These are phyloP conservation scores for Octodon degus DNA, from an alignment of 2,113 vertebrate species.

Conservation along the genomic window DNA sequence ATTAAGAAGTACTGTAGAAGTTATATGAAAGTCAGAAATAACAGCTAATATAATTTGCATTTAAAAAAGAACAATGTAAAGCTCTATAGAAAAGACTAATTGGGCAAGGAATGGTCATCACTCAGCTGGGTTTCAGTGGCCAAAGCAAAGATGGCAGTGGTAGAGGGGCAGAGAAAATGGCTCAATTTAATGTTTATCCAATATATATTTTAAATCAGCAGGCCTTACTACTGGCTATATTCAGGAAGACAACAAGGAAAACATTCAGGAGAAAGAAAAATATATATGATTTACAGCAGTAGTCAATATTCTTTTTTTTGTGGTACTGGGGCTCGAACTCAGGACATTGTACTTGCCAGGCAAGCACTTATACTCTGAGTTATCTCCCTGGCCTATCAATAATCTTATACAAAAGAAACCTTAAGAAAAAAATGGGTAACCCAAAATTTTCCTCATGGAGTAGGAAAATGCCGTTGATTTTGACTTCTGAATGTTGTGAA, in stretches of 20 bases:
- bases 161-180: background rate
- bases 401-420: background rate
- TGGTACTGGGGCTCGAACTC: too few species aligned
- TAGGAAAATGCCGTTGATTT: background rate
- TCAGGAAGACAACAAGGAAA: background rate
- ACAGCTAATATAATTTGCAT: background rate
- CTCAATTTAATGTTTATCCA: background rate
- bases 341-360: too few species aligned
- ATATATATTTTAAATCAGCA: background rate
- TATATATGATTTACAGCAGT: background rate
- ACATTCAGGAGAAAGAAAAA: background rate
- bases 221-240: background rate
- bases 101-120: background rate
- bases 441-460: background rate
- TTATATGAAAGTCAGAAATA: background rate
- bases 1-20: background rate
- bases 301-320: background rate
- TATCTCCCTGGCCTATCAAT: background rate
- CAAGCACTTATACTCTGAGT: too few species aligned
- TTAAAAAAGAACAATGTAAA: background rate
- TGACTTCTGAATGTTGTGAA: background rate
- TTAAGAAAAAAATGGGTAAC: background rate
- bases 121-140: background rate
- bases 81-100: background rate
- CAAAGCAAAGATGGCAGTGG: background rate